A percentile compares a stretch with the other conserved stretches of the same genome.
These are phyloP conservation scores for Orthosia gothica DNA, from an alignment of 2,888 invertebrate species.

Conservation along the genomic window DNA sequence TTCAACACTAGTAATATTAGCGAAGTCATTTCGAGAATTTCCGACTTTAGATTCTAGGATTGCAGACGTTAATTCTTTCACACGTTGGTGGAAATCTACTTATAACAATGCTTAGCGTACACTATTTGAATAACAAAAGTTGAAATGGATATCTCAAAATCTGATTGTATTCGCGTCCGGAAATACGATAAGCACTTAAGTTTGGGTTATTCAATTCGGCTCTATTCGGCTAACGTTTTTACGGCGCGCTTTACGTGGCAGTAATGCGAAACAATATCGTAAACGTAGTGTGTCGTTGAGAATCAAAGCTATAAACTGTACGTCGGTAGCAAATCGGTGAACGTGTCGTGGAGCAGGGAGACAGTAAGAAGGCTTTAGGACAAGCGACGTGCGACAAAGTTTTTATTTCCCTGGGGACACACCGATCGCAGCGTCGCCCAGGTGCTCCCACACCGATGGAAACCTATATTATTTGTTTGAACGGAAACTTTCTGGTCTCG, in stretches of 20 bases:
- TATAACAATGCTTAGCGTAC: conserved; percentile 23
- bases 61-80: conserved; percentile 65
- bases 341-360: conserved; percentile 84
- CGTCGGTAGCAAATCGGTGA: conserved; percentile 88
- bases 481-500: conserved; percentile 90
- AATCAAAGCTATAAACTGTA: conserved; percentile 89
- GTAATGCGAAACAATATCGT: conserved; percentile 88
- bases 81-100: conserved; percentile 38
- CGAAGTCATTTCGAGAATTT: conserved; percentile 83
- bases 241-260: conserved; percentile 80
- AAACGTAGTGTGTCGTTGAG: conserved; percentile 87
- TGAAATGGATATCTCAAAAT: conserved; percentile 28
- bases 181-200: conserved; percentile 61
- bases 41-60: conserved; percentile 75
- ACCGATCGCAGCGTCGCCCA: conserved; percentile 90
- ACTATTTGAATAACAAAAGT: conserved; percentile 39
- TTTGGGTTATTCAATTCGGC: conserved; percentile 65
- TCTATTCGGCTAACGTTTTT: conserved; percentile 69
- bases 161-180: conserved; percentile 33
- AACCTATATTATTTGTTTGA: conserved; percentile 92
- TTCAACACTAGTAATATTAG: conserved; percentile 87
- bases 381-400: conserved; percentile 91
- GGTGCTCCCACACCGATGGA: conserved; percentile 88
- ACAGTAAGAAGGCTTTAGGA: conserved; percentile 90
- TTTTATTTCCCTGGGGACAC: conserved; percentile 91